Evolutionary conservation across 2,888 invertebrate species (phyloP), one percentile per base, ranked within the genome.

Genomic region (Hanleya hanleyi): DNA sequence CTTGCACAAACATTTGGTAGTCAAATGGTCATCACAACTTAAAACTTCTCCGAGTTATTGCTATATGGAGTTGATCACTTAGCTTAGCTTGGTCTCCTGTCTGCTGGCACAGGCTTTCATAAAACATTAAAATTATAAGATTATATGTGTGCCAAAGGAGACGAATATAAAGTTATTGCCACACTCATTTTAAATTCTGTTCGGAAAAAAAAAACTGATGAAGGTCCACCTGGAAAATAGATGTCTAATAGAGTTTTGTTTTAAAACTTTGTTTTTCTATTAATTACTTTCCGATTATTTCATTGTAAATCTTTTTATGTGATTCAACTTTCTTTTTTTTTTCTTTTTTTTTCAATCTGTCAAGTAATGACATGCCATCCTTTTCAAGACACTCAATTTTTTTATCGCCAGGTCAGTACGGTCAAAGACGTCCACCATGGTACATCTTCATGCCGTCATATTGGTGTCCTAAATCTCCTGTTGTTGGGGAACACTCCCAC

Each of bases 371-470:
- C 18, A 41, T 12, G 18, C 41, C 18, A 41, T 41, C 9, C 41
- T 12, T 41, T 12, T 18, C n/a, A 12, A 12, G 9, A 12, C 9
- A 41, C 41, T 41, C 41, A 41, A 41, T 18, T 9, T 41, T 41
- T 41, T 41, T 9, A 29, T 29, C 29, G 57, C n/a, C 87, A 95
- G 95, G 94, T 89, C 95, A 95, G 87, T 94, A 95, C 88, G 96
- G 96, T 33, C 93, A 94, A 18, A 94, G 94, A 85, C 93, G 94
- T 80, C 93, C 94, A 77, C 94, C 95, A 0, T 94, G 94, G 92
- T 96, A 95, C 90, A 95, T 94, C 83, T 92, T 96, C 75, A 91
- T 93, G 66, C 94, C 94, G 0, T 93, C 94, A 0, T 96, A 93
- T 91, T 96, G 95, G 95, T 83, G 74, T 51, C 67, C 72, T 22